Conservation (phyloP, 2,888 invertebrate genomes). For the Trissonchulus sp. region DNA sequence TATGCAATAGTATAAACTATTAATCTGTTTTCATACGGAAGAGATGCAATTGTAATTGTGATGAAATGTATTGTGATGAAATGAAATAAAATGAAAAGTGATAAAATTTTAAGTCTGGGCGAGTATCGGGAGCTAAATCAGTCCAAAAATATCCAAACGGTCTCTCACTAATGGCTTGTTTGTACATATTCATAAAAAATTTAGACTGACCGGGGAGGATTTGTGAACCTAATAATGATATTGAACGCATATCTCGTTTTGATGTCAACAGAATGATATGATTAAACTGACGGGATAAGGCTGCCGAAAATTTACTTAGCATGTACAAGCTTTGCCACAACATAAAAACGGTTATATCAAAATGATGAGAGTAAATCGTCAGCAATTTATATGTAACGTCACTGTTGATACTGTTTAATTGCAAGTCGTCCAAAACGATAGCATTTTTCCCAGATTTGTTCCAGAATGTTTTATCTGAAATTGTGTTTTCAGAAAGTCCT, state of each 20-base stretch:
- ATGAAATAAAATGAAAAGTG: too few relatives aligned
- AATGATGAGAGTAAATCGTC: neutral
- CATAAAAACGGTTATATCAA: neutral
- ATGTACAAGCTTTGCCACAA: neutral
- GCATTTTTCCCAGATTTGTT: neutral
- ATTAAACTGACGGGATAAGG: neutral
- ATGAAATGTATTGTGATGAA: too few relatives aligned
- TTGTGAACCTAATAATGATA: neutral
- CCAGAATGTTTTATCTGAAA: neutral
- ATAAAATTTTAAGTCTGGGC: neutral
- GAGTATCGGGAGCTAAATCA: neutral
- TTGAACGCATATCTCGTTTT: neutral
- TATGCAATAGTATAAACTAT: neutral
- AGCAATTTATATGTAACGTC: neutral
- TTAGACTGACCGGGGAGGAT: neutral
- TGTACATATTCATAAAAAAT: neutral
- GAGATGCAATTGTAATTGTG: neutral
- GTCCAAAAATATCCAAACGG: neutral
- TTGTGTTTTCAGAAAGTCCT: neutral
- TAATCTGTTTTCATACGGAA: neutral
- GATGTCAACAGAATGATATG: neutral
- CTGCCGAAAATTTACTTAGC: neutral
- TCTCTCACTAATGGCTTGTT: neutral
- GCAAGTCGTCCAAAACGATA: neutral
- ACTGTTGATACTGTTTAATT: neutral